Base-by-base conservation (phyloP, 1,140 invertebrate species). In the Tetraneura akinire region DNA sequence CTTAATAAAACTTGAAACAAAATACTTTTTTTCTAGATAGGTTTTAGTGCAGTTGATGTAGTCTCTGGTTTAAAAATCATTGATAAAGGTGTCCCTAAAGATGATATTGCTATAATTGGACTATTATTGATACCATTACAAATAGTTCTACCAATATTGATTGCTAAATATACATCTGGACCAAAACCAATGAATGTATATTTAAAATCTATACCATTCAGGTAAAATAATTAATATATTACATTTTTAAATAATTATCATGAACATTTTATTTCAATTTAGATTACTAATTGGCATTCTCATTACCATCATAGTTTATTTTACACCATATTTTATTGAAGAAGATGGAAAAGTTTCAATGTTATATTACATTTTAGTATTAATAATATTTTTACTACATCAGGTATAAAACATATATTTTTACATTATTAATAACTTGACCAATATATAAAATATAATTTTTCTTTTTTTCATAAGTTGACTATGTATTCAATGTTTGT, bases 11-110 rank as follows among this genome's bases (percentile, higher is more conserved):
- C 32, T 37, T 37, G 32, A 37, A 37, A 37, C 32, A 37, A 8
- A 37, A 37, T 37, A 37, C 8, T 37, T 82, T 32, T 83, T 76
- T 87, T 88, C 83, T 84, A 97, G 95, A 91, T 98, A 82, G 96
- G 95, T 21, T 99, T 99, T 88, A 92, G 95, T 74, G 95, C 97
- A n/a, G 92, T 93, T 82, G 98, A 99, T 88, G 91, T 94, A 42
- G 94, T 98, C 0, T 97, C 97, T 23, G 92, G 93, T 45, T 88
- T 99, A 70, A 99, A 99, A 87, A 87, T 99, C 26, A 92, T 98
- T 10, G 97, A 99, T 86, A 91, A 91, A 68, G 98, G 98, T 37
- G 93, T 99, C 60, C 95, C 96, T 0, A 98, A 97, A 85, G 97
- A 99, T 85, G 92, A 95, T 82, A 86, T 99, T 66, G 98, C 97